A percentile compares a stretch with the other conserved stretches of the same genome.
Evolutionary conservation across 2,888 invertebrate genomes (phyloP).

Genomic region (Junonia oenone): DNA sequence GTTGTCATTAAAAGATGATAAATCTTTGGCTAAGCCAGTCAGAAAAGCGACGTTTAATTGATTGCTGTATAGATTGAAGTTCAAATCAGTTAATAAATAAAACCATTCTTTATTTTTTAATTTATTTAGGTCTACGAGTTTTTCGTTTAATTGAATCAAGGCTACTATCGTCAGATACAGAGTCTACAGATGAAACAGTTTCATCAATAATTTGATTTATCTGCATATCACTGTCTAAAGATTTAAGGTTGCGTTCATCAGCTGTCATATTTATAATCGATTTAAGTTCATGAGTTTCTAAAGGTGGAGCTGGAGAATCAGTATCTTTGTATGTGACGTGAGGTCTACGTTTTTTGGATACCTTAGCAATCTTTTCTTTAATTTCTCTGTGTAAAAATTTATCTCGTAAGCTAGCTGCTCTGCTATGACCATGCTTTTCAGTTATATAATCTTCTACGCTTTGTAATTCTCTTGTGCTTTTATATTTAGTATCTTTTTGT

Average conservation of each 20-base stretch:
- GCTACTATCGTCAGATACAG: background rate
- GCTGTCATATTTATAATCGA: slow-evolving; percentile 19
- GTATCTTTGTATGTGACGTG: slow-evolving; percentile 14
- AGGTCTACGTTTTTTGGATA: slow-evolving; percentile 6
- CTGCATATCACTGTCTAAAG: slow-evolving; percentile 25
- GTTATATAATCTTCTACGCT: slow-evolving; percentile 31
- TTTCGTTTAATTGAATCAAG: background rate
- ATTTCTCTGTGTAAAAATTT: background rate
- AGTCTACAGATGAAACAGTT: background rate
- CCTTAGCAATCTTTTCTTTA: background rate
- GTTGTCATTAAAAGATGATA: too few relatives aligned
- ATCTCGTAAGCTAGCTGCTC: background rate
- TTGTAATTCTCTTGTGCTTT: slow-evolving; percentile 15
- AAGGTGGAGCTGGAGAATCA: background rate
- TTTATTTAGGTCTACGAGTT: background rate
- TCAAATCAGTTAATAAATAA: background rate
- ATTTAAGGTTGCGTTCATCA: slow-evolving; percentile 23
- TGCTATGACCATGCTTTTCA: slow-evolving; percentile 17
- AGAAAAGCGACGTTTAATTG: too few relatives aligned
- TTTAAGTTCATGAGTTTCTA: slow-evolving; percentile 24
- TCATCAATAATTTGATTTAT: background rate
- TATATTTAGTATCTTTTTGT: background rate
- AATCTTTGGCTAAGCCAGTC: too few relatives aligned
- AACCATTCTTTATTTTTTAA: too few relatives aligned
- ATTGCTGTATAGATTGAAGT: background rate